Percentiles rank a stretch among this genome's conserved stretches.
Evolutionary conservation across 2,888 invertebrate genomes (phyloP).

Genomic region (Trichacis sp.): DNA sequence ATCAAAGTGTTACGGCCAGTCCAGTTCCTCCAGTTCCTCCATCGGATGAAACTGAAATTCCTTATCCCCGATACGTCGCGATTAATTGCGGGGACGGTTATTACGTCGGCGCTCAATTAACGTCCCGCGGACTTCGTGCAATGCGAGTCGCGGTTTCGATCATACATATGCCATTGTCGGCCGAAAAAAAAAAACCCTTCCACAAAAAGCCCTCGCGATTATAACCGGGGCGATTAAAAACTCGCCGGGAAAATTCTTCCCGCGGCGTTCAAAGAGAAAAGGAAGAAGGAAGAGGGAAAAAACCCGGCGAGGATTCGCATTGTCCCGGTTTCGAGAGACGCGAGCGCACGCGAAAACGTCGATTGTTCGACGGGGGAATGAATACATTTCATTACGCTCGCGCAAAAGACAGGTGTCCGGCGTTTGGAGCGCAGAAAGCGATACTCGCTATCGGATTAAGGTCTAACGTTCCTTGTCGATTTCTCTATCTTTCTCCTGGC

Average conservation of each 20-base stretch:
- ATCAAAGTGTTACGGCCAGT: constrained; percentile 9
- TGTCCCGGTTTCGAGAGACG: too few relatives aligned
- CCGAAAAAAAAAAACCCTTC: neutral
- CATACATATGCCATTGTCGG: constrained; percentile 4
- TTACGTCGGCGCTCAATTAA: constrained; percentile 41
- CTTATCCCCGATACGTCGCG: constrained; percentile 7
- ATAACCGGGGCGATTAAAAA: constrained; percentile 3
- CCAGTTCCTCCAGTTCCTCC: neutral
- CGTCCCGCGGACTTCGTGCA: constrained; percentile 20
- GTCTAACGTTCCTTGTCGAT: constrained; percentile 31
- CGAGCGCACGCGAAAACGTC: too few relatives aligned
- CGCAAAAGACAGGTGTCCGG: constrained; percentile 34
- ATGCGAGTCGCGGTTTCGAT: constrained; percentile 5
- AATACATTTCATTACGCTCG: constrained; percentile 23
- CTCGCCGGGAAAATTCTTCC: neutral
- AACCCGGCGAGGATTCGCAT: too few relatives aligned
- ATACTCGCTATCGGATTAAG: constrained; percentile 33
- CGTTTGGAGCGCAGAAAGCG: constrained; percentile 25
- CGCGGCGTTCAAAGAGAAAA: neutral
- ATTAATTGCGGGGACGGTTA: constrained; percentile 19
- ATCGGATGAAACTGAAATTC: constrained; percentile 32
- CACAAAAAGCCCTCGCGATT: neutral
- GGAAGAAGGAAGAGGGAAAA: too few relatives aligned
- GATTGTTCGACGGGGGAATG: constrained; percentile 9
- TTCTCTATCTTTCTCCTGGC: constrained; percentile 25